Base-by-base conservation (phyloP, 2,113 vertebrate species). In the Uropsilus gracilis region DNA sequence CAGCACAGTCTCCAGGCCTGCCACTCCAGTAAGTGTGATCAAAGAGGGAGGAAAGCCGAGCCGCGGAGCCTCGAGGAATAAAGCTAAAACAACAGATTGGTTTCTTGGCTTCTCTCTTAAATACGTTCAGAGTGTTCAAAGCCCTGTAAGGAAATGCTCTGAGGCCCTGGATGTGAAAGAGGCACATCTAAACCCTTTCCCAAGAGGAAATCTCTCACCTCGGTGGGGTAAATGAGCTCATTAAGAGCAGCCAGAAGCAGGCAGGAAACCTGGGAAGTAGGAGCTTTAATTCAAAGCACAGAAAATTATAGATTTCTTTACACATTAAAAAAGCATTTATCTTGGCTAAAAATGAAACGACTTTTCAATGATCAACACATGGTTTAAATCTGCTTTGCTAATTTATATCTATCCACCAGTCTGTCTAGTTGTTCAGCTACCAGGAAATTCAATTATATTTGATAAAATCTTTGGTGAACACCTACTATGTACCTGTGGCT, bases 301-400 rank as follows among this genome's bases (percentile, higher is more conserved):
- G 95, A 97, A 96, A 97, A 97, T 97, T 97, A 96, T 85, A 97
- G 95, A 97, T 97, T 97, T 97, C 96, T 97, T 97, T 97, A 95
- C 97, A 97, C 97, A 96, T 97, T 97, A 97, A 94, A 96, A 97
- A 97, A 97, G 96, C 94, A 97, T 97, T 97, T 97, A 97, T 95
- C 96, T 97, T 97, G 97, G 97, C 96, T 87, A 94, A 97, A 97
- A 97, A 97, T 97, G 96, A 97, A 97, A 97, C 95, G 75, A 94
- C 86, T 97, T 96, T 97, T 82, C 91, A 97, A 96, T 94, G 96
- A 96, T 96, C 96, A 93, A 75, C 97, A 97, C 94, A 95, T 96
- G 96, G 96, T 96, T 97, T 94, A 96, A 97, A 97, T 97, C 91
- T 96, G 86, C 92, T 95, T 87, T 96, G 93, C 96, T 97, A 97